Evolutionary conservation across 1,140 invertebrate species (phyloP), one percentile per base, ranked within the genome.

Genomic region (Dinoponera quadriceps): DNA sequence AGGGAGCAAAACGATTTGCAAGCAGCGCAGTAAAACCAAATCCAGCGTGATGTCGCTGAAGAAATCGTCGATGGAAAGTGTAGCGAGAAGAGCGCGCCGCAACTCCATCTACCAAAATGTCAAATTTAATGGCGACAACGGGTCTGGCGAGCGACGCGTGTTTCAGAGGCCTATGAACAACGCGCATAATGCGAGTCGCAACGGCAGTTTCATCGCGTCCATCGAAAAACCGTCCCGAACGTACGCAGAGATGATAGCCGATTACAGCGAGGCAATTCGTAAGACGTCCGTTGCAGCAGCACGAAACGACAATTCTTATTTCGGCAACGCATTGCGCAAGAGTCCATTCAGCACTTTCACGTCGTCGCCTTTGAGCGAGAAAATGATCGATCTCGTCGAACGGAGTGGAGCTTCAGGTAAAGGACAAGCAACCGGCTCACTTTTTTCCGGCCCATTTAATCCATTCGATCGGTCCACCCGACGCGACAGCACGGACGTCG

Each of bases 221-320:
- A 0, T 77, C 11, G 71, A 48, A 1, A 72, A 49, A 20, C 57
- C 57, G 29, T 60, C 86, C 11, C 83, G 86, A 44, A 75, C 85
- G 1, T 90, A 90, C 29, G 90, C 89, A 4, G 49, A 89, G n/a
- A 78, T 90, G 65, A 90, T 90, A 49, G 72, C 82, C 0, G 68
- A 63, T 2, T 90, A 89, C 71, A 88, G 57, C 62, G 49, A 88
- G 7, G 9, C 11, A 0, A 38, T 90, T 4, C 68, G 71, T 7
- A 73, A 18, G 4, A 14, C 48, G 33, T 18, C 38, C 1, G 18
- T 1, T 11, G 38, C 25, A 2, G 55, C 18, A 0, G 1, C 13
- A 0, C n/a, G 16, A 9, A 87, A 13, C n/a, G 62, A 87, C n/a
- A 22, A 11, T 14, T n/a, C 16, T 18, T 0, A 68, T 38, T n/a